Evolutionary conservation across 2,113 vertebrate species (phyloP).

Genomic region (Notarius lentiginosus): DNA sequence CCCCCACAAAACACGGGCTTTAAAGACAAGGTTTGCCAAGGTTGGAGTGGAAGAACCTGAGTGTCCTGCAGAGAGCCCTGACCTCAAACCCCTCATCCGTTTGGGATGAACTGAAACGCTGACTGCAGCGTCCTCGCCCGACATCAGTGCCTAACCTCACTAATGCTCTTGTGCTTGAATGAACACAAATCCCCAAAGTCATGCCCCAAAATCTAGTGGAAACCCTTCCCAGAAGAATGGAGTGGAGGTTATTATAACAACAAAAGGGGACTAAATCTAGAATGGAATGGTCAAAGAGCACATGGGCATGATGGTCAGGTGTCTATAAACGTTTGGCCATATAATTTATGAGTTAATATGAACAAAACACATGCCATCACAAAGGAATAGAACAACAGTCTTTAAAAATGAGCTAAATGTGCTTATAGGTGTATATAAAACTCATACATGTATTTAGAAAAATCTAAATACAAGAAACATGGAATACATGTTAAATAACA

Average conservation of each 20-base stretch:
- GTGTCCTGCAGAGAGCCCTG: not conserved
- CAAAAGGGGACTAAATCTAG: not conserved
- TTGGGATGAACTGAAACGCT: not conserved
- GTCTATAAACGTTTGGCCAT: not conserved
- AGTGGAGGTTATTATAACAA: not conserved
- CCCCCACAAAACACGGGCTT: no score
- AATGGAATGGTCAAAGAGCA: no score
- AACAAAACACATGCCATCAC: not conserved
- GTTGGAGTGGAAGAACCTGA: not conserved
- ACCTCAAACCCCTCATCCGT: not conserved
- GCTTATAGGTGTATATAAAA: not conserved
- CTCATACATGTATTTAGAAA: not conserved
- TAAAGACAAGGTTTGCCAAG: not conserved
- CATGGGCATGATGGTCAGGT: no score
- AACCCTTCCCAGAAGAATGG: not conserved
- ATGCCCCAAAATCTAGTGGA: not conserved
- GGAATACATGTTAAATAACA: not conserved
- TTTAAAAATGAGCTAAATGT: not conserved
- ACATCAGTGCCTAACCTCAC: not conserved
- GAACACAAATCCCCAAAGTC: not conserved
- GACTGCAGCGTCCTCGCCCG: not conserved
- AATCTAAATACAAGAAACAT: not conserved
- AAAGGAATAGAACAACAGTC: not conserved
- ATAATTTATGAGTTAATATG: not conserved
- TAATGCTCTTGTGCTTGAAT: not conserved